Conservation (phyloP, 2,113 vertebrate species). For the Leptobrachium leishanense region DNA sequence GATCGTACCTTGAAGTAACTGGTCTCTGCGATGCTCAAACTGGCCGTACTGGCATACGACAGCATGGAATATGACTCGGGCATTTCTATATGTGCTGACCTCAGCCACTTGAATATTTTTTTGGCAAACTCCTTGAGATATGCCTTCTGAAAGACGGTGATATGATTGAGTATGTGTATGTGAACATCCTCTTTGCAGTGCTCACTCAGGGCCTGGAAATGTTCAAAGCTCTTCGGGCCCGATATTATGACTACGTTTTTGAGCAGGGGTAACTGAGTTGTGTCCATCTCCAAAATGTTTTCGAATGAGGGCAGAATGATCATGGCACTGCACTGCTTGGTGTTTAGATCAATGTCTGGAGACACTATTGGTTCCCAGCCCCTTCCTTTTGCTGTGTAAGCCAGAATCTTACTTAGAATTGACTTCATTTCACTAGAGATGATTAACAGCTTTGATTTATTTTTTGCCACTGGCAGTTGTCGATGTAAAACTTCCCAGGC, state of each 20-base stretch:
- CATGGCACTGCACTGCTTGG: conserved; percentile 62
- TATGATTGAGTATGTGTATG: conserved; percentile 52
- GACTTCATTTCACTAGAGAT: conserved; percentile 68
- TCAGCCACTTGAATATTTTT: conserved; percentile 65
- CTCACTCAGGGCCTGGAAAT: no score
- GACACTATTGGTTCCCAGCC: conserved; percentile 66
- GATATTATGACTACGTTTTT: conserved; percentile 54
- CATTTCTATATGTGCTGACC: conserved; percentile 54
- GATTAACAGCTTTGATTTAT: conserved; percentile 65
- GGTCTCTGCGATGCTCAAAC: background rate
- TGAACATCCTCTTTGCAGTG: no score
- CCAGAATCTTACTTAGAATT: conserved; percentile 67
- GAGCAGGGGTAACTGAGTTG: conserved; percentile 44
- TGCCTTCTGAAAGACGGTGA: conserved; percentile 69
- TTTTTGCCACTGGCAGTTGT: conserved; percentile 57
- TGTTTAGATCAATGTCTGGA: background rate
- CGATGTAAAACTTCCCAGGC: conserved; percentile 74
- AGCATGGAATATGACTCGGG: background rate
- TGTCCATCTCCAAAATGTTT: conserved; percentile 33
- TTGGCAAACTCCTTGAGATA: conserved; percentile 62
- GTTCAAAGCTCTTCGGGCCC: no score
- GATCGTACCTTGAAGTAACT: conserved; percentile 71
- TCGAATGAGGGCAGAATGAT: conserved; percentile 70
- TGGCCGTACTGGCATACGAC: no score
- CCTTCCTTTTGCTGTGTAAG: conserved; percentile 64